Percentiles rank a stretch among this genome's conserved stretches.
phyloP scores from a whole-genome alignment of 2,113 vertebrate species.

The Alethe castanea region DNA sequence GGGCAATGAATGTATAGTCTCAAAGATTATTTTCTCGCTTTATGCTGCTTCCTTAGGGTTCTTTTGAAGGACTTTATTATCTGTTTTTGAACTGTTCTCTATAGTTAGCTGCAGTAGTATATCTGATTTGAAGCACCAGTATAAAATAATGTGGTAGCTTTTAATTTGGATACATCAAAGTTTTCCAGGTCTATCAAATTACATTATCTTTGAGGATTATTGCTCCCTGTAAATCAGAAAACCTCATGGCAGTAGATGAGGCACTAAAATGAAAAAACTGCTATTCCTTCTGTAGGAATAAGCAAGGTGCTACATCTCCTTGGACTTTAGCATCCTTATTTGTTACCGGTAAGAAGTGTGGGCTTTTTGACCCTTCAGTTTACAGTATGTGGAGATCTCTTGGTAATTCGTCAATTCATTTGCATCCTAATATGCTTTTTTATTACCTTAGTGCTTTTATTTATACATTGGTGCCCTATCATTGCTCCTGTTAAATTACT shows the following conservation, averaged over 20 bases:
- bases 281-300: not conserved
- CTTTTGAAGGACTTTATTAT: not conserved
- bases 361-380: not conserved
- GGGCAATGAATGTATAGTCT: not conserved
- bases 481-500: not conserved
- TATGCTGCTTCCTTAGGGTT: fast-evolving
- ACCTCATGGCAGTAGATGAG: not conserved
- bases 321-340: not conserved
- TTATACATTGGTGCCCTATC: not conserved
- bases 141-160: not conserved
- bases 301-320: not conserved
- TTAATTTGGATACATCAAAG: not conserved
- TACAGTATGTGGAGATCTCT: not conserved
- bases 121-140: not conserved
- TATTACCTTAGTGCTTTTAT: not conserved
- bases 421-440: not conserved
- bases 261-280: not conserved
- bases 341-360: not conserved
- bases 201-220: not conserved
- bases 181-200: not conserved
- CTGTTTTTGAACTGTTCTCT: not conserved
- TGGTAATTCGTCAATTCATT: not conserved
- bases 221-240: not conserved
- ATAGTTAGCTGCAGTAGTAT: not conserved
- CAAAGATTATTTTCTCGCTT: not conserved